A percentile compares a stretch with the other conserved stretches of the same genome.
phyloP scores from a whole-genome alignment of 2,888 invertebrate species.

The Nomada ferruginata region DNA sequence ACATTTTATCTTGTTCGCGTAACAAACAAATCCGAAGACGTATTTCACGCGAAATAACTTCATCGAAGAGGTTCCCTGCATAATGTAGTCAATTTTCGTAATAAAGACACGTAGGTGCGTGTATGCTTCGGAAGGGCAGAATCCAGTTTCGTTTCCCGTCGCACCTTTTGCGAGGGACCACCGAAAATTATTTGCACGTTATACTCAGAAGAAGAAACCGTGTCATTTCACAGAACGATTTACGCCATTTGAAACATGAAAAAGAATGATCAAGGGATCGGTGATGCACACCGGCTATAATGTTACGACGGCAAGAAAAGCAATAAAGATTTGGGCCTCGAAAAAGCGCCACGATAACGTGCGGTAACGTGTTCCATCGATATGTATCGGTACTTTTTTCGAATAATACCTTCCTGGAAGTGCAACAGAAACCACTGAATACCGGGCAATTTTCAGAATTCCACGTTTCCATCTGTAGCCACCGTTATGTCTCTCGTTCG shows the following conservation, averaged over 20 bases:
- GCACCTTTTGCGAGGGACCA: background rate
- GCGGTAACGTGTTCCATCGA: constrained; percentile 3
- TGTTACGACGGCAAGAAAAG: background rate
- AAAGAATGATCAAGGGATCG: background rate
- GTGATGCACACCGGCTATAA: background rate
- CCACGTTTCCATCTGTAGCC: background rate
- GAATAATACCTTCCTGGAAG: constrained; percentile 41
- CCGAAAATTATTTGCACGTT: background rate
- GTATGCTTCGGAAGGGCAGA: background rate
- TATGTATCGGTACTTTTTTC: constrained; percentile 1
- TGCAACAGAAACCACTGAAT: background rate
- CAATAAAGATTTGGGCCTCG: constrained; percentile 16
- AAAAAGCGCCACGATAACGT: constrained; percentile 14
- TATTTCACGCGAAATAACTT: background rate
- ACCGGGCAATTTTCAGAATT: constrained; percentile 23
- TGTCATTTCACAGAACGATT: background rate
- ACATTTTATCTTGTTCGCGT: background rate
- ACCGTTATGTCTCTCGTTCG: constrained; percentile 20
- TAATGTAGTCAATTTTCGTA: background rate
- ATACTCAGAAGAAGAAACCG: background rate
- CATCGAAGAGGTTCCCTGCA: background rate
- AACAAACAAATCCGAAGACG: background rate
- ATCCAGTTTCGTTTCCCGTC: no score
- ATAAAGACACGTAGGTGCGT: background rate
- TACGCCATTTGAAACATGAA: background rate